Evolutionary conservation across 2,888 invertebrate species (phyloP), one percentile per base, ranked within the genome.

Genomic region (Plagodis dolabraria): DNA sequence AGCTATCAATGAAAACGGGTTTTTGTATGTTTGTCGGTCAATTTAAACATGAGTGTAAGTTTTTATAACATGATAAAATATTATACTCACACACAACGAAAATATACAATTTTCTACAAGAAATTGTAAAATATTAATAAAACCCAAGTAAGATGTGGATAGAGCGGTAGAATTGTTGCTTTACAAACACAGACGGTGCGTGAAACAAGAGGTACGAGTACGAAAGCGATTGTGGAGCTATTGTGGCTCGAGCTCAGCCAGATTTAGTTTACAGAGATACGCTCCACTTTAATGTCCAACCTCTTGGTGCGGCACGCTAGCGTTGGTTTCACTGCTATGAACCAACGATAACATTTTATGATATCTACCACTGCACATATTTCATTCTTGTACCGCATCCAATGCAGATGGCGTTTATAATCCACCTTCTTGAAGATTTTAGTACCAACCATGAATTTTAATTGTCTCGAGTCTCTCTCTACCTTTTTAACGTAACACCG

Each of bases 201-300:
- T 86, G 83, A 84, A 86, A 86, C 82, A 83, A 86, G 82, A 82
- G 83, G 74, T 75, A 79, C 22, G 22, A 22, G 79, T 77, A 74
- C 69, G 68, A 74, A 77, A 79, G 77, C 81, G 77, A 84, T 82
- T 82, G 82, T 79, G 71, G 69, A 75, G 77, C 83, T 80, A 80
- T 82, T 78, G 74, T 77, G 69, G 64, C 69, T 69, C 70, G 68
- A 66, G 76, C 75, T 74, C 74, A 71, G 75, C 75, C 76, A 83
- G 83, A 86, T 86, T 84, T 85, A 85, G 76, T 85, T 80, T 76
- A 75, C 74, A 75, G 78, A 83, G 83, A 85, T 83, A 84, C 79
- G 73, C 71, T 80, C 75, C 74, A 78, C 77, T 83, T 76, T 82
- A 85, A 81, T 82, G 79, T 82, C 77, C 77, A 77, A 77, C 80